A percentile compares a stretch with the other conserved stretches of the same genome.
These are phyloP conservation scores for Melozone crissalis DNA, from an alignment of 2,113 vertebrate species.

Conservation along the genomic window DNA sequence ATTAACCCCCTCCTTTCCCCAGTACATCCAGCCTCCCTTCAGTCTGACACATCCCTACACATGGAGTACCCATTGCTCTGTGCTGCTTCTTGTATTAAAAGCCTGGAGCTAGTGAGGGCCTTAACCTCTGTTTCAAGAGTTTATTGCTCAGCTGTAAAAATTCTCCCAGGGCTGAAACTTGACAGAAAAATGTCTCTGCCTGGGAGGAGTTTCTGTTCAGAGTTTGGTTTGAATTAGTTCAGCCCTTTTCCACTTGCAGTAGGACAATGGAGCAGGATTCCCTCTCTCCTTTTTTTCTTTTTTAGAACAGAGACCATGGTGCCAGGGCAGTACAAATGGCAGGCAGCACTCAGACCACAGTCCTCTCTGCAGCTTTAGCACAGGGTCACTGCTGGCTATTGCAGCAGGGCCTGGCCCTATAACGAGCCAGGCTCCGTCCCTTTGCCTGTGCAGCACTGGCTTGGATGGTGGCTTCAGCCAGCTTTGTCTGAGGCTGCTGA, in stretches of 20 bases:
- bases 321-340: neutral
- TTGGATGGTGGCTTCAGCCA: neutral
- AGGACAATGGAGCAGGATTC: constrained; percentile 52
- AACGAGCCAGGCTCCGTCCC: neutral
- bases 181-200: constrained; percentile 37
- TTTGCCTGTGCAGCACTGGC: neutral
- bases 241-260: constrained; percentile 2
- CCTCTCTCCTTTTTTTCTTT: neutral
- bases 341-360: neutral
- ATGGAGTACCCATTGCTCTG: neutral
- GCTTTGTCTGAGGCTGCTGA: neutral
- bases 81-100: neutral
- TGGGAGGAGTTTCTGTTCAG: constrained; percentile 45
- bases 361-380: neutral
- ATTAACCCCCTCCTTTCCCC: constrained; percentile 31
- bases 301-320: neutral
- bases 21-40: neutral
- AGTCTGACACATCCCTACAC: neutral
- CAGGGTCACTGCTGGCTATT: neutral
- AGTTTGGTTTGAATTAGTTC: constrained; percentile 69
- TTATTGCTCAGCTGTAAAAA: constrained; percentile 67
- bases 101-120: neutral
- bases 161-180: constrained; percentile 57
- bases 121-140: constrained; percentile 30
- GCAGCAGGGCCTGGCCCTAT: neutral